A percentile compares a stretch with the other conserved stretches of the same genome.
Conservation (phyloP, 2,797 vertebrate species). For the Diceros bicornis region DNA sequence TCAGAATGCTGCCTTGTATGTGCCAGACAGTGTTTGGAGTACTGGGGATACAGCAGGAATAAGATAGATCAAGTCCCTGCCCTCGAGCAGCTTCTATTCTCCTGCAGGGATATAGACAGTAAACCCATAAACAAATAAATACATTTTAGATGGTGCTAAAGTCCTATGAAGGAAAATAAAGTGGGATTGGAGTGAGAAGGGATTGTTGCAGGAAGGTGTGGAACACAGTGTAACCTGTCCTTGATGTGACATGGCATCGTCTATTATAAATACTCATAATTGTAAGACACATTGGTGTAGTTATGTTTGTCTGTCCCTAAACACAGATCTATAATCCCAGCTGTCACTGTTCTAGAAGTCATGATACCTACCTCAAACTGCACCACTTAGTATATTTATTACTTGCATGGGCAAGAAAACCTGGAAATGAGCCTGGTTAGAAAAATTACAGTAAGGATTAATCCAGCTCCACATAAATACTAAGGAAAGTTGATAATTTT, state of each 20-base stretch:
- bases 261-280: background rate
- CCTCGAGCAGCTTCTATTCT: background rate
- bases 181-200: background rate
- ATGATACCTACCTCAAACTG: background rate
- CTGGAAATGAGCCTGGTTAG: background rate
- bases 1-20: background rate
- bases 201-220: background rate
- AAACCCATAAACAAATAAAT: background rate
- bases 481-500: background rate
- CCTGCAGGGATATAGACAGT: background rate
- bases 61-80: background rate
- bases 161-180: background rate
- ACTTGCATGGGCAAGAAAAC: background rate
- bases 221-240: background rate
- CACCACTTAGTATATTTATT: background rate
- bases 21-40: background rate
- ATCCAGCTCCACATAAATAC: background rate
- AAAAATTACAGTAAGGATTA: background rate
- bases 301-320: constrained; percentile 15
- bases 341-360: background rate
- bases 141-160: background rate
- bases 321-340: background rate
- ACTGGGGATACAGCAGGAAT: background rate
- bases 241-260: background rate
- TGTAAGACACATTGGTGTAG: background rate